A percentile compares a stretch with the other conserved stretches of the same genome.
These are phyloP conservation scores for Fregetta grallaria DNA, from an alignment of 2,113 vertebrate species.

Conservation along the genomic window DNA sequence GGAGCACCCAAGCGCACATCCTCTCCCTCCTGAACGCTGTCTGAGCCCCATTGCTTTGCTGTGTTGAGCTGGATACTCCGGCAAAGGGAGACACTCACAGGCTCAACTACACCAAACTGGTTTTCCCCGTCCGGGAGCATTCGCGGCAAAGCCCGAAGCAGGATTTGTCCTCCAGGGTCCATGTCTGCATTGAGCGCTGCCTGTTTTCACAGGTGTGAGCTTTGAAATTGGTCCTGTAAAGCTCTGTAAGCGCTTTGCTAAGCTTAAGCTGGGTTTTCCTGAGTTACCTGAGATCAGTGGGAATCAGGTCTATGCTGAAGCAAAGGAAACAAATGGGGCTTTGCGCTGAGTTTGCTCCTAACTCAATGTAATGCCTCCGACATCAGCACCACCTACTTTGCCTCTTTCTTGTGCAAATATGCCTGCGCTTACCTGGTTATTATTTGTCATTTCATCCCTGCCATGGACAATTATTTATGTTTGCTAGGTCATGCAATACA, in stretches of 20 bases:
- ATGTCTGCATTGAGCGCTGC: fast-evolving
- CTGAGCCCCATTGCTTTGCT: neutral
- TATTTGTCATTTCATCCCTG: neutral
- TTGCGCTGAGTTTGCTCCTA: neutral
- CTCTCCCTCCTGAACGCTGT: neutral
- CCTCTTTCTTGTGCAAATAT: constrained; percentile 38
- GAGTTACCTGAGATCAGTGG: neutral
- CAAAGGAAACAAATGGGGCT: neutral
- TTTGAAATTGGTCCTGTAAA: neutral
- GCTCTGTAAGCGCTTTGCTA: neutral
- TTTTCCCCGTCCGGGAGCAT: neutral
- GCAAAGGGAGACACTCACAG: neutral
- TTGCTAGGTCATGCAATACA: neutral
- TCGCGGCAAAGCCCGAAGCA: neutral
- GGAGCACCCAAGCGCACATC: neutral
- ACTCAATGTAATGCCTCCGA: neutral
- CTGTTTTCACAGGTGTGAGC: neutral
- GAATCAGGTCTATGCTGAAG: neutral
- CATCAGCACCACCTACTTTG: neutral
- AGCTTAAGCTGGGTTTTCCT: neutral
- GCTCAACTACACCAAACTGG: neutral
- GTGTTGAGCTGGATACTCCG: neutral
- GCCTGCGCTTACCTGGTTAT: neutral
- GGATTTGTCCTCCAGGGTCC: neutral
- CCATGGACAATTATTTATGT: neutral